Percentiles rank a stretch among this genome's conserved stretches.
These are phyloP conservation scores for Clarias laeviceps DNA, from an alignment of 2,797 vertebrate species.

Conservation along the genomic window DNA sequence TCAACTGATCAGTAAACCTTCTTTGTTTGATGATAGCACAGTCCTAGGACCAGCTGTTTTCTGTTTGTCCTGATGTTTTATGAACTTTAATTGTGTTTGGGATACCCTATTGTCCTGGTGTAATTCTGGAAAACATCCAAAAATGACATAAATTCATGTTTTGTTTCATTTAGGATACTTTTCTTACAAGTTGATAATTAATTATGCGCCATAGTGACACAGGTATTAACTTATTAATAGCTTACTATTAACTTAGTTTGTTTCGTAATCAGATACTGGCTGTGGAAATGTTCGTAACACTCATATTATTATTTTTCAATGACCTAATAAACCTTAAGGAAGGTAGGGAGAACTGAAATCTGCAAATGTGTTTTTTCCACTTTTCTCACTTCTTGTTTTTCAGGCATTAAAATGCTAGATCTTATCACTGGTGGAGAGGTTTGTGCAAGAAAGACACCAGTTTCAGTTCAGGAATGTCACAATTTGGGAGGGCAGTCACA, in stretches of 20 bases:
- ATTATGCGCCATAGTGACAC: not conserved
- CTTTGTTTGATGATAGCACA: not conserved
- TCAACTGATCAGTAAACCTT: not conserved
- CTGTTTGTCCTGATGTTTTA: not conserved
- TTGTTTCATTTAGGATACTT: not conserved
- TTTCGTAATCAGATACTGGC: not conserved
- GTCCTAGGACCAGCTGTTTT: not conserved
- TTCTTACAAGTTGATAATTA: not conserved
- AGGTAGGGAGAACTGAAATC: not conserved
- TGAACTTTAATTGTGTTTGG: not conserved
- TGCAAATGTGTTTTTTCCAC: not conserved
- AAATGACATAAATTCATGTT: not conserved
- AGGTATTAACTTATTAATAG: too few species aligned
- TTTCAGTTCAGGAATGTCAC: conserved; percentile 10
- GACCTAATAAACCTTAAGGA: not conserved
- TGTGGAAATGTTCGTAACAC: not conserved
- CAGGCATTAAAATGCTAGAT: not conserved
- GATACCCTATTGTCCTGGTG: not conserved
- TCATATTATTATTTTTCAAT: not conserved
- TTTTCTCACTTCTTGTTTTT: not conserved
- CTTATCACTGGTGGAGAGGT: not conserved
- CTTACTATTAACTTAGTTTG: not conserved
- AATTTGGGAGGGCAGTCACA: not conserved
- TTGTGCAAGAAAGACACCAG: not conserved
- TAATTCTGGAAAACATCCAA: not conserved